A percentile compares a stretch with the other conserved stretches of the same genome.
phyloP scores from a whole-genome alignment of 2,888 invertebrate species.

The Poecilus cupreus region DNA sequence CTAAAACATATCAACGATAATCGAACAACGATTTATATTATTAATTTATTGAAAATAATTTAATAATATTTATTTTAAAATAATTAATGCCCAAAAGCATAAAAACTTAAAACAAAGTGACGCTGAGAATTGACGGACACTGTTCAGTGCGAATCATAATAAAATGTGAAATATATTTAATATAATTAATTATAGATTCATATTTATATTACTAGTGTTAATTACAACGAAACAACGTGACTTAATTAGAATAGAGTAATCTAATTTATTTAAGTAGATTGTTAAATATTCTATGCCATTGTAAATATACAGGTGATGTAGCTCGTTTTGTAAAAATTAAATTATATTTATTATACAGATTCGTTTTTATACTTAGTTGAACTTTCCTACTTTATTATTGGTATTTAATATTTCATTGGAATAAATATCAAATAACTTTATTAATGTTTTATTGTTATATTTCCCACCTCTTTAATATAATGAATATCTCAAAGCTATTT shows the following conservation, averaged over 20 bases:
- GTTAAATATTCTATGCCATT: conserved; percentile 57
- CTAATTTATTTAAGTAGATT: conserved; percentile 56
- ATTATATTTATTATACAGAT: conserved; percentile 55
- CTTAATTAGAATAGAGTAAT: conserved; percentile 33
- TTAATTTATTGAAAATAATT: conserved; percentile 32
- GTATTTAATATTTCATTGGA: not conserved
- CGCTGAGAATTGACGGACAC: not conserved
- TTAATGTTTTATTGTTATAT: not conserved
- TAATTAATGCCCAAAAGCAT: conserved; percentile 8
- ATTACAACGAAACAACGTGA: conserved; percentile 29
- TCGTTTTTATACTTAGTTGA: conserved; percentile 31
- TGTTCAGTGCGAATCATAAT: conserved; percentile 29
- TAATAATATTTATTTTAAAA: conserved; percentile 40
- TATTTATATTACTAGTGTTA: conserved; percentile 35
- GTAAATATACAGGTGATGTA: conserved; percentile 59
- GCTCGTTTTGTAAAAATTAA: conserved; percentile 55
- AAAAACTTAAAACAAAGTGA: conserved; percentile 29
- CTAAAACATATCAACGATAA: conserved; percentile 25
- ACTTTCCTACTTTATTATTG: conserved; percentile 16
- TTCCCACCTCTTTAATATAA: not conserved
- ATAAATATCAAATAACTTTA: conserved; percentile 21
- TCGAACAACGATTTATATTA: conserved; percentile 36
- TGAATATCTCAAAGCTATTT: too few relatives aligned
- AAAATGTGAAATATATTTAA: conserved; percentile 39
- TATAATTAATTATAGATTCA: conserved; percentile 16